Evolutionary conservation across 2,797 vertebrate species (phyloP).

Genomic region (Acrossocheilus wenchowensis): DNA sequence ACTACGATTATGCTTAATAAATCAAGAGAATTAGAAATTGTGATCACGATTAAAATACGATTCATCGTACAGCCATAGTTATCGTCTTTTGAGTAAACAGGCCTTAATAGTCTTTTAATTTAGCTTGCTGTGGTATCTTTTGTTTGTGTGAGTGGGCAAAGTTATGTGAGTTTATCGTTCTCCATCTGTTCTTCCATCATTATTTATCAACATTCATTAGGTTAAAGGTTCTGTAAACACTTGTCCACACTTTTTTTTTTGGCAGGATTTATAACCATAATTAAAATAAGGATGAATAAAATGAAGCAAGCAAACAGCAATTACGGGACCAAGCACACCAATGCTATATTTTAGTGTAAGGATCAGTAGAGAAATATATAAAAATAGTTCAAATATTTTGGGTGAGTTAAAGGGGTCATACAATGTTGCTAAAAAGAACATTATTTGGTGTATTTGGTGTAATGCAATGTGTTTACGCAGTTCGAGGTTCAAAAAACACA

Average conservation of each 20-base stretch:
- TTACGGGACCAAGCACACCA: neutral
- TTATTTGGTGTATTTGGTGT: too few relatives aligned
- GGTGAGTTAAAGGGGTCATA: neutral
- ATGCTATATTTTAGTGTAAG: neutral
- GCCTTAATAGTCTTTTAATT: neutral
- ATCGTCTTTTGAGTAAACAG: neutral
- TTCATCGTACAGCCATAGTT: neutral
- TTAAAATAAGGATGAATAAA: neutral
- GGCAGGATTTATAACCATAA: neutral
- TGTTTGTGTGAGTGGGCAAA: neutral
- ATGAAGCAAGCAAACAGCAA: neutral
- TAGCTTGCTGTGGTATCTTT: neutral
- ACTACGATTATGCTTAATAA: neutral
- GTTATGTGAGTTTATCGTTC: neutral
- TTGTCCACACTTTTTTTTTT: neutral
- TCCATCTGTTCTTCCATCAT: slow-evolving; percentile 15
- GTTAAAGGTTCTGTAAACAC: slow-evolving; percentile 17
- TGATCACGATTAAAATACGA: neutral
- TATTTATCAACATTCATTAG: neutral
- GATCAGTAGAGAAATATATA: neutral
- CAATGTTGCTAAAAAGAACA: too few relatives aligned
- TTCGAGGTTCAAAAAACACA: too few relatives aligned
- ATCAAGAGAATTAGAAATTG: neutral
- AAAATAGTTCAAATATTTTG: neutral
- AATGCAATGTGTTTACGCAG: too few relatives aligned